Evolutionary conservation across 2,113 vertebrate genomes (phyloP).

Genomic region (Kobus ellipsiprymnus): DNA sequence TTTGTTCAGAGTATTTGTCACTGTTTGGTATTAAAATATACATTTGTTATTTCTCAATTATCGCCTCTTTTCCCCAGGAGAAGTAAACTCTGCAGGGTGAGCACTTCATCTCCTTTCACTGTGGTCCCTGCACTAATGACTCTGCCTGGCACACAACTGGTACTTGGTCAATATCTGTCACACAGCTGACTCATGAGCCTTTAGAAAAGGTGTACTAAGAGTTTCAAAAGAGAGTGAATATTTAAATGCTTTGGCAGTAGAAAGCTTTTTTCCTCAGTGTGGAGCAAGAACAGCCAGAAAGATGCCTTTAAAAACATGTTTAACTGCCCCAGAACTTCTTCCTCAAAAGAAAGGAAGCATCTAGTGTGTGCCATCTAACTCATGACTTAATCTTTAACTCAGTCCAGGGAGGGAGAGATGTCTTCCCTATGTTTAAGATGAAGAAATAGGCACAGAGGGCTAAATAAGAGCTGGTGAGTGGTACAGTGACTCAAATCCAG

Average conservation of each 20-base stretch:
- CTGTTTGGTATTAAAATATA: fast-evolving
- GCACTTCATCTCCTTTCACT: not conserved
- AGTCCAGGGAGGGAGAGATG: not conserved
- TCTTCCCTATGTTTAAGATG: not conserved
- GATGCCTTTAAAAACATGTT: not conserved
- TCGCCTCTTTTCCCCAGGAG: not conserved
- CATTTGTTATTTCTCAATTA: not conserved
- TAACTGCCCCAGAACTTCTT: not conserved
- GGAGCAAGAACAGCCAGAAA: not conserved
- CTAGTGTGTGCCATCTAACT: not conserved
- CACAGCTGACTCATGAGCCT: not conserved
- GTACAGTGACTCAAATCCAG: not conserved
- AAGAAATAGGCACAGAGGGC: not conserved
- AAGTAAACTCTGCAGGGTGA: not conserved
- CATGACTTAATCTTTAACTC: not conserved
- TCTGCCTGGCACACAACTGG: not conserved
- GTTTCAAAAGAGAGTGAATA: not conserved
- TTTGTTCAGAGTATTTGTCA: not conserved
- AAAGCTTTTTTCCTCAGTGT: not conserved
- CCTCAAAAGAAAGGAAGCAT: not conserved
- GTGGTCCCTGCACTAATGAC: not conserved
- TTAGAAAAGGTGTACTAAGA: not conserved
- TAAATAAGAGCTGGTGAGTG: not conserved
- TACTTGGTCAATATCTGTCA: not conserved
- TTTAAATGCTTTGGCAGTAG: not conserved